Conservation (phyloP, 92 coral and sea anemone genomes). For the Virgularia gustaviana region DNA sequence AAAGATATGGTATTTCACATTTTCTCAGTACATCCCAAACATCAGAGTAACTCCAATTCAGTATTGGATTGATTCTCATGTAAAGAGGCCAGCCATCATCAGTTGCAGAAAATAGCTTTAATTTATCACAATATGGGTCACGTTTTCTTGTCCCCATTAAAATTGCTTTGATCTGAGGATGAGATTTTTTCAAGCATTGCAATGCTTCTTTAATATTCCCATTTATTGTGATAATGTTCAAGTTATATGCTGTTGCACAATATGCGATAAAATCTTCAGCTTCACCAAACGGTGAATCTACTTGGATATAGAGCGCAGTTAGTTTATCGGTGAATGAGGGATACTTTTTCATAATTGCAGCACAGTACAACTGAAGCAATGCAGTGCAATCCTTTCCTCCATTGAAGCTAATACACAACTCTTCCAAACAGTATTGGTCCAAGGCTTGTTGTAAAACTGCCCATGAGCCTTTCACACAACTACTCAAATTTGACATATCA, state of each 20-base stretch:
- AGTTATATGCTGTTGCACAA: conserved; percentile 59
- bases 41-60: conserved; percentile 90
- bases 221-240: conserved; percentile 67
- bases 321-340: conserved; percentile 45
- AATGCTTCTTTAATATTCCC: conserved; percentile 71
- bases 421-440: conserved; percentile 70
- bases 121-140: conserved; percentile 83
- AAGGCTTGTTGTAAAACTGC: conserved; percentile 79
- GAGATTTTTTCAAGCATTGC: conserved; percentile 63
- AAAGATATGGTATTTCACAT: conserved; percentile 72
- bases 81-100: conserved; percentile 94
- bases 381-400: conserved; percentile 99
- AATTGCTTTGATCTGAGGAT: conserved; percentile 72
- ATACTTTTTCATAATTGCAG: conserved; percentile 50
- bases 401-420: conserved; percentile 88
- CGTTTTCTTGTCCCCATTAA: conserved; percentile 91
- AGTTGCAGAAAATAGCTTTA: conserved; percentile 82
- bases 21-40: conserved; percentile 83
- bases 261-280: conserved; percentile 82
- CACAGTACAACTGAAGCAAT: conserved; percentile 64
- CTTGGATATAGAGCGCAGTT: conserved; percentile 74
- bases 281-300: conserved; percentile 76
- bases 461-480: conserved; percentile 97
- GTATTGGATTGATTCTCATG: conserved; percentile 90
- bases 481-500: conserved; percentile 67